phyloP scores from a whole-genome alignment of 2,888 invertebrate genomes.

The Abrostola tripartita region DNA sequence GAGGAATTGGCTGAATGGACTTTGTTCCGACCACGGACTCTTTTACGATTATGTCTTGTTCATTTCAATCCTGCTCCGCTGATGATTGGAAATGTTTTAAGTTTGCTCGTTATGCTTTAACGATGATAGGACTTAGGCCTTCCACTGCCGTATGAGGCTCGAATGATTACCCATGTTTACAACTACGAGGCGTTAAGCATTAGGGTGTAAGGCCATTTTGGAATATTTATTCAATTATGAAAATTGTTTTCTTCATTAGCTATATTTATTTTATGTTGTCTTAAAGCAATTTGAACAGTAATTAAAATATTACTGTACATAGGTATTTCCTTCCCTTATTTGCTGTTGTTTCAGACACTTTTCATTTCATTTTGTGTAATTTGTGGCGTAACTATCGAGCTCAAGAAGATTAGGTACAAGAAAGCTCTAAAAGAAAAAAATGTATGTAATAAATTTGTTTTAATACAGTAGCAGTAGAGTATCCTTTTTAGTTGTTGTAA shows the following conservation, averaged over 20 bases:
- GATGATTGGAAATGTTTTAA: slow-evolving; percentile 76
- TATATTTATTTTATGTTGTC: neutral
- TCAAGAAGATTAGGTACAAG: no score
- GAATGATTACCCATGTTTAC: slow-evolving; percentile 37
- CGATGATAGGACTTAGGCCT: slow-evolving; percentile 33
- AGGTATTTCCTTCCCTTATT: no score
- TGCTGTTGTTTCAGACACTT: no score
- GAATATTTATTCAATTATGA: neutral
- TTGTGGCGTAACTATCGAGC: no score
- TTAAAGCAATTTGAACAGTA: no score
- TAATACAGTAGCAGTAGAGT: neutral
- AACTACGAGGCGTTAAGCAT: slow-evolving; percentile 25
- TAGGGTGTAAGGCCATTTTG: slow-evolving; percentile 9
- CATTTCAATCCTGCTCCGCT: slow-evolving; percentile 74
- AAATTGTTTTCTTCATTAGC: neutral
- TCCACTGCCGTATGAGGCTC: slow-evolving; percentile 33
- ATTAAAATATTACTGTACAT: no score
- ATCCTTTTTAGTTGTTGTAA: no score
- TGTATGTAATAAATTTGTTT: no score
- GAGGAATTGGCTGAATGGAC: slow-evolving; percentile 84
- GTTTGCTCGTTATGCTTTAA: slow-evolving; percentile 59
- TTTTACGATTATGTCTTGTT: slow-evolving; percentile 82
- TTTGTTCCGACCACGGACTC: slow-evolving; percentile 70
- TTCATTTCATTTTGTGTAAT: no score
- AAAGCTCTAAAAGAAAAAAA: no score